These are phyloP conservation scores for Brachyrhaphis roseni DNA, from an alignment of 2,797 vertebrate species.

Conservation along the genomic window DNA sequence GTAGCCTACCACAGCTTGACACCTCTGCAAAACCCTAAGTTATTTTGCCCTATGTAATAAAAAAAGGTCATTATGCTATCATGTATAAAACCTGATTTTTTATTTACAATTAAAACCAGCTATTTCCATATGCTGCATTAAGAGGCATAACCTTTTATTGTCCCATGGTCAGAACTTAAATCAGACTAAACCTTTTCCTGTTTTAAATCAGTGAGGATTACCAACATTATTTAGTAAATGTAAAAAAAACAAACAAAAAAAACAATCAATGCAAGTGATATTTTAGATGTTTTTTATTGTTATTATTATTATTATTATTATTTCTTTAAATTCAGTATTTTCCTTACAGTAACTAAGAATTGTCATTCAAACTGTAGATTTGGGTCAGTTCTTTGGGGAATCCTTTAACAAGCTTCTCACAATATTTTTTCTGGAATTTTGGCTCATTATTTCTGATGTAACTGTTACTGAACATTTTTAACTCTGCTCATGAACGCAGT, in stretches of 20 bases:
- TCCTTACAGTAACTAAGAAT: neutral
- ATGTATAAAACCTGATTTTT: too few relatives aligned
- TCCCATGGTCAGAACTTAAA: neutral
- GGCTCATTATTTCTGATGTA: neutral
- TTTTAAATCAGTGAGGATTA: neutral
- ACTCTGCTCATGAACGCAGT: neutral
- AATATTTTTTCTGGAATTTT: neutral
- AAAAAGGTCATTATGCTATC: too few relatives aligned
- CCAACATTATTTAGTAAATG: neutral
- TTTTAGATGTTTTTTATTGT: too few relatives aligned
- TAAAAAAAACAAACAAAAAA: too few relatives aligned
- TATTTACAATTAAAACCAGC: too few relatives aligned
- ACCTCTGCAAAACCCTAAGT: too few relatives aligned
- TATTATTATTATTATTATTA: too few relatives aligned
- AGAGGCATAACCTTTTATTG: neutral
- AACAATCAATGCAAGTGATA: too few relatives aligned
- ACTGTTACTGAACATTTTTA: neutral
- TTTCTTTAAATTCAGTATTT: neutral
- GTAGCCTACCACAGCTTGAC: neutral
- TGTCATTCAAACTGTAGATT: neutral
- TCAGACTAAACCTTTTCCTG: neutral
- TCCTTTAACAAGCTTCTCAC: neutral
- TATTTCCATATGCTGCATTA: too few relatives aligned
- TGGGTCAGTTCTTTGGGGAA: neutral
- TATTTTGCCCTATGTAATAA: too few relatives aligned